Evolutionary conservation across 1,140 invertebrate species (phyloP).

Genomic region (Temnothorax curvispinosus): DNA sequence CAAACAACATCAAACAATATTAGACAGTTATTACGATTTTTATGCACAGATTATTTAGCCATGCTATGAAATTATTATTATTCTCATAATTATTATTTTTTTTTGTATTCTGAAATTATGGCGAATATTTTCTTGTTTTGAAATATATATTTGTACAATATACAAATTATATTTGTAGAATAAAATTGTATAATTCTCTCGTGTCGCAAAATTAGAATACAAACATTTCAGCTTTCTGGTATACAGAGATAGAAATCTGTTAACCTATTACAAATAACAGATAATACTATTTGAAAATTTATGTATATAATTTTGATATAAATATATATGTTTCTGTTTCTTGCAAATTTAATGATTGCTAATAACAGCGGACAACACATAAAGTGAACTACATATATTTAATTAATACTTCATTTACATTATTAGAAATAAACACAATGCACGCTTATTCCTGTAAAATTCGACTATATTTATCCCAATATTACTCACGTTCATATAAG

Average conservation of each 20-base stretch:
- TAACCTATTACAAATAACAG: neutral
- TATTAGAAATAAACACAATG: neutral
- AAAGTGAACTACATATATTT: neutral
- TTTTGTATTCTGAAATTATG: neutral
- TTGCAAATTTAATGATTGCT: neutral
- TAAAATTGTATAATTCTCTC: neutral
- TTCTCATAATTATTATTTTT: neutral
- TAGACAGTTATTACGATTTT: neutral
- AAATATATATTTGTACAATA: neutral
- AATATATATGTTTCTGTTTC: neutral
- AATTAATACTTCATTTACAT: neutral
- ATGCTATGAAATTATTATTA: neutral
- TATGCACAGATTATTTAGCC: neutral
- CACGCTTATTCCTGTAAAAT: neutral
- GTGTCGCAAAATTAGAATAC: neutral
- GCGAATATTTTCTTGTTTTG: neutral
- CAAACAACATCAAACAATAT: neutral
- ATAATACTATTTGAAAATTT: neutral
- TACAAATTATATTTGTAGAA: neutral
- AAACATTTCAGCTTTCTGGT: neutral
- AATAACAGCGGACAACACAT: neutral
- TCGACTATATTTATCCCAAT: neutral
- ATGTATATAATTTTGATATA: neutral
- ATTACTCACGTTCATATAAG: conserved; percentile 2
- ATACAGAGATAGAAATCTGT: neutral